phyloP scores from a whole-genome alignment of 2,113 vertebrate species.

The Centropus unirufus region DNA sequence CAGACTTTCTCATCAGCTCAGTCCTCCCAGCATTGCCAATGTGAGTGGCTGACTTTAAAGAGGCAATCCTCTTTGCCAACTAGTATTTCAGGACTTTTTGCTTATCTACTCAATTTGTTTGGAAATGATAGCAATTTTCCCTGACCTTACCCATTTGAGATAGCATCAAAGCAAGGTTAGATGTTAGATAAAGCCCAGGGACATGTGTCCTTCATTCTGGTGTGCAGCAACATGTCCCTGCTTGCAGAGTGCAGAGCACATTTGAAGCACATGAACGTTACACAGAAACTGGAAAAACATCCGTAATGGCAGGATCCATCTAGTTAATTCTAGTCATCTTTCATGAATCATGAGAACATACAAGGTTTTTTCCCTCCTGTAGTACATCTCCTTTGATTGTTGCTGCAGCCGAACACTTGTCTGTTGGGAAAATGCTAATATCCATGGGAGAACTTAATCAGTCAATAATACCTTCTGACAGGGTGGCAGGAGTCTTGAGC shows the following conservation, averaged over 20 bases:
- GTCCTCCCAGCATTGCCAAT: not conserved
- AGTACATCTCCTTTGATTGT: not conserved
- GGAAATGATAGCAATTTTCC: constrained; percentile 31
- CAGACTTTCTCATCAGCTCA: not conserved
- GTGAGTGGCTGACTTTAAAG: not conserved
- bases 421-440: not conserved
- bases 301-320: not conserved
- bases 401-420: not conserved
- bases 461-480: not conserved
- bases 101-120: constrained; percentile 21
- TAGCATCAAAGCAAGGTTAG: constrained; percentile 48
- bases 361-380: not conserved
- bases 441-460: not conserved
- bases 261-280: not conserved
- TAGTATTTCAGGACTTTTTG: not conserved
- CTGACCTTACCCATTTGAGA: constrained; percentile 16
- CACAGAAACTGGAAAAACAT: not conserved
- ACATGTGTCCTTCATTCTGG: not conserved
- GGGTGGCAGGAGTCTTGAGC: not conserved
- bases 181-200: constrained; percentile 30
- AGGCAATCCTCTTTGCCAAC: not conserved
- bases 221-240: not conserved
- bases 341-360: not conserved
- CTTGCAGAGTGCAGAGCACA: not conserved
- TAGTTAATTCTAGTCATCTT: not conserved